Base-by-base conservation (phyloP, 2,888 invertebrate genomes). In the Oscheius sp. region DNA sequence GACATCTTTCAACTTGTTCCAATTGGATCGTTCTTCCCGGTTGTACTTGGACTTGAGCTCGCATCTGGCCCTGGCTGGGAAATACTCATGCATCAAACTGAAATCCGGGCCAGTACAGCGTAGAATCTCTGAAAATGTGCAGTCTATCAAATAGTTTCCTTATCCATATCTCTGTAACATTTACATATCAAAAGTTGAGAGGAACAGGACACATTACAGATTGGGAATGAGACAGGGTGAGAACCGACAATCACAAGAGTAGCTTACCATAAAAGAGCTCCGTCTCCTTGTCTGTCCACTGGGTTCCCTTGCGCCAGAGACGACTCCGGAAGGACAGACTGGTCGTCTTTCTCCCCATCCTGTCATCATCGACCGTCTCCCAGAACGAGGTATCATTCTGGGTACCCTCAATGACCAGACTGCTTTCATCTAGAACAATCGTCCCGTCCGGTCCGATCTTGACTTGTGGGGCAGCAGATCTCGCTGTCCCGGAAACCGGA, bases 41-140 rank as follows among this genome's bases (percentile, higher is more conserved):
- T 85, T 86, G 74, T 78, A 88, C 74, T 88, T 88, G 13, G 80
- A 79, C 75, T 88, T 89, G 35, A 88, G 75, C 74, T 88, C 88
- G 7, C 77, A 59, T 10, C 88, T 73, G 32, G 87, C 79, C 58
- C 88, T 65, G 11, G 76, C 70, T 0, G 87, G 85, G 48, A 89
- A 82, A 70, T 84, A 88, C 55, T 86, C 83, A 70, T 87, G 86
- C 86, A 88, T 87, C 59, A 87, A 71, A 7, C 85, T 83, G 59
- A 88, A 88, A 73, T 88, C 88, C 21, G 83, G 76, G 10, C 88
- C 88, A 11, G 86, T 87, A 62, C 84, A 80, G 47, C 79, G 78
- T 4, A 88, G 77, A 9, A 88, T 77, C 51, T 85, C 86, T 85
- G 75, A 65, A 81, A 71, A 9, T 42, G 29, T 13, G 3, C 33